Evolutionary conservation across 1,140 invertebrate species (phyloP), one percentile per base, ranked within the genome.

Genomic region (Drosophila oshimai): DNA sequence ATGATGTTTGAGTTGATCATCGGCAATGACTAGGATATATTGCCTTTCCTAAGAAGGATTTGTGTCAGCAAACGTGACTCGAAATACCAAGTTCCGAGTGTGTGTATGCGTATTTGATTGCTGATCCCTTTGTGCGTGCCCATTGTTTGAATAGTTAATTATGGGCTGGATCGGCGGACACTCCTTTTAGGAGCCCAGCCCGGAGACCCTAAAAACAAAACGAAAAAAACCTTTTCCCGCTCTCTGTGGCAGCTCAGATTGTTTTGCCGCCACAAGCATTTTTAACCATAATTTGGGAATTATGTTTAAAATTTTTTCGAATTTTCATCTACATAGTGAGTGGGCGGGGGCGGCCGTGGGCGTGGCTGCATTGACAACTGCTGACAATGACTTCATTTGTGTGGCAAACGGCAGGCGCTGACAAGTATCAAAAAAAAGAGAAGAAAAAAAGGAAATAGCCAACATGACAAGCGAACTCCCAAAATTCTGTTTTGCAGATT

Each of bases 121-220:
- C 50, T 62, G 81, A 86, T 86, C 81, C 80, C 79, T 84, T 86
- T 86, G 80, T 86, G 50, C 68, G 49, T 62, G 76, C 71, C 81
- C 75, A 70, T 86, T 86, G 81, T 86, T 86, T 86, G 81, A 86
- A 86, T 87, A 86, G 81, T 86, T 86, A 86, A 86, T 86, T 86
- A 86, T 87, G 81, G 81, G 81, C 79, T 87, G 81, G 81, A 86
- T 86, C 83, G 60, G 54, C 54, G 81, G 67, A 87, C 81, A 86
- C 81, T 86, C 81, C 81, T 86, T 87, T 74, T 18, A 26, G 37
- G 39, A 55, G 70, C 10, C 54, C 51, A 55, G 70, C 10, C 54
- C 51, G 54, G 54, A 69, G 45, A n/a, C 49, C 57, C 18, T 24
- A 17, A 46, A 57, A 57, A 57, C 26, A 62, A 49, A 18, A 17